Percentiles rank a stretch among this genome's conserved stretches.
phyloP scores from a whole-genome alignment of 2,888 invertebrate species.

The Agriopis aurantiaria region DNA sequence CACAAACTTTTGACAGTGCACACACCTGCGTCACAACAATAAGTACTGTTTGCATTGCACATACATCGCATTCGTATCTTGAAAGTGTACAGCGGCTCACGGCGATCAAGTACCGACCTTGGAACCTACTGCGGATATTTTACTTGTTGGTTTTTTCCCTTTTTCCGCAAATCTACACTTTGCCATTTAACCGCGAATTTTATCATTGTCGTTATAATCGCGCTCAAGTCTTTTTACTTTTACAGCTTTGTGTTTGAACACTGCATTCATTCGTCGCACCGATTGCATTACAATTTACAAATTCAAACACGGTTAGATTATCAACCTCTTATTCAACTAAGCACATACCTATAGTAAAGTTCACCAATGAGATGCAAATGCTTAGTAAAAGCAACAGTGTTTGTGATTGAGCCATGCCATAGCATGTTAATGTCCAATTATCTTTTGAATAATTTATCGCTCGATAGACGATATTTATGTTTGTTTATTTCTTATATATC shows the following conservation, averaged over 20 bases:
- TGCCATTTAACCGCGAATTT: slow-evolving; percentile 55
- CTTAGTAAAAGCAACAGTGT: slow-evolving; percentile 17
- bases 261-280: background rate
- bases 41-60: slow-evolving; percentile 59
- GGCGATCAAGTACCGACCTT: slow-evolving; percentile 81
- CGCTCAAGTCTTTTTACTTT: slow-evolving; percentile 50
- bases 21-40: slow-evolving; percentile 42
- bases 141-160: slow-evolving; percentile 71
- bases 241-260: slow-evolving; percentile 11
- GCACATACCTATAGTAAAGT: slow-evolving; percentile 5
- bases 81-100: slow-evolving; percentile 77
- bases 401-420: slow-evolving; percentile 32
- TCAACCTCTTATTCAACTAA: slow-evolving; percentile 14
- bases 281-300: background rate
- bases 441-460: slow-evolving; percentile 25
- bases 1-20: slow-evolving; percentile 20
- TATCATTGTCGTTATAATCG: slow-evolving; percentile 43
- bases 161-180: slow-evolving; percentile 75
- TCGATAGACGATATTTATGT: slow-evolving; percentile 33
- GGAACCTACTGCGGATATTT: slow-evolving; percentile 77
- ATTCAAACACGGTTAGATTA: background rate
- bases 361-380: slow-evolving; percentile 26
- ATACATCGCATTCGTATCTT: slow-evolving; percentile 62
- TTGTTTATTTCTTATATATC: slow-evolving; percentile 23
- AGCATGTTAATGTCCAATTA: slow-evolving; percentile 37